Base-by-base conservation (phyloP, 2,113 vertebrate species). In the Orycteropus afer region DNA sequence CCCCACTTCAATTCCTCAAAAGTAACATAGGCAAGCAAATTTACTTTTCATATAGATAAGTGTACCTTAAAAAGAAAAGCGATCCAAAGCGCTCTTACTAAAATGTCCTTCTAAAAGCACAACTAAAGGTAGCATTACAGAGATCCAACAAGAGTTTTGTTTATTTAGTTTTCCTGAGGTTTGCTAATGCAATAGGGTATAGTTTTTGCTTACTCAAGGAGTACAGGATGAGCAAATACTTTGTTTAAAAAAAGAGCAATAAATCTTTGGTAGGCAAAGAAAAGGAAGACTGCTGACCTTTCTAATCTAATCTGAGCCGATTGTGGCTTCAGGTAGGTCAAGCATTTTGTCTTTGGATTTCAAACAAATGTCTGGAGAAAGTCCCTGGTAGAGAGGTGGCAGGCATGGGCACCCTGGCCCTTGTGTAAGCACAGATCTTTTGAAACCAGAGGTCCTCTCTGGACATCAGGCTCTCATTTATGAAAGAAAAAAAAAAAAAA, bases 221-320 rank as follows among this genome's bases (percentile, higher is more conserved):
- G 51, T 25, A 5, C 25, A 55, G 63, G n/a, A 65, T 74, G 59
- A 95, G 86, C 90, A 89, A 84, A 77, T 40, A 69, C 29, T 67
- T 63, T 34, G n/a, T 89, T 79, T 47, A 90, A 81, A 91, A n/a
- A n/a, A n/a, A n/a, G n/a, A 51, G 76, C 92, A 78, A 15, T 76
- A 13, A 34, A 9, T 73, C 84, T 91, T 92, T 96, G 17, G 0
- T 73, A 95, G 79, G 61, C 47, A 67, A 22, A 37, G 73, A 32
- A 82, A 65, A 53, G 81, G 42, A 47, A 86, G 32, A 65, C 17
- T 15, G 79, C n/a, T 77, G 89, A 80, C 45, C 4, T 67, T 77
- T 71, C 80, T 63, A 9, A 37, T 78, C 83, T 71, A 23, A 87
- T 93, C 84, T 42, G 80, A 69, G 22, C 55, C 6, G 22, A 29